Percentiles rank a stretch among this genome's conserved stretches.
phyloP scores from a whole-genome alignment of 1,140 invertebrate genomes.

The Apis laboriosa region DNA sequence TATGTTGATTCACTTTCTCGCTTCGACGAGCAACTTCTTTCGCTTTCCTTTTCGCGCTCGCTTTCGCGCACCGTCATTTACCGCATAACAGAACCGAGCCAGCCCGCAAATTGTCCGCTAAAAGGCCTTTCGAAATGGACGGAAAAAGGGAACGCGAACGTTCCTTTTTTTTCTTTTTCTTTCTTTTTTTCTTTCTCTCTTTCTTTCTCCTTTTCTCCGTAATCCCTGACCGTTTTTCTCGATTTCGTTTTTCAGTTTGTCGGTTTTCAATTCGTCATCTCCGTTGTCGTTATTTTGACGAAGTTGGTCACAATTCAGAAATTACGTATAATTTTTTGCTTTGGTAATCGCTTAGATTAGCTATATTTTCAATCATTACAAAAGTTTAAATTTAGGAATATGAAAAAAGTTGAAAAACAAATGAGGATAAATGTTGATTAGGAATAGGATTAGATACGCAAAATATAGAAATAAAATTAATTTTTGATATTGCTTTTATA shows the following conservation, averaged over 20 bases:
- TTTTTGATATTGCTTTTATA: too few relatives aligned
- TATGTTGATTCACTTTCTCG: constrained; percentile 31
- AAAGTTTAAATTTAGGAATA: too few relatives aligned
- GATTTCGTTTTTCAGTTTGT: neutral
- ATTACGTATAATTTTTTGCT: too few relatives aligned
- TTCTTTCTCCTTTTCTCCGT: neutral
- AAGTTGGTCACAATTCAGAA: too few relatives aligned
- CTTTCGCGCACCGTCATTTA: constrained; percentile 23
- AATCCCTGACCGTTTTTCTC: neutral
- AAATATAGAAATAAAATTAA: too few relatives aligned
- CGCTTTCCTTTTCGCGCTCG: constrained; percentile 35
- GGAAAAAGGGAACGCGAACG: neutral
- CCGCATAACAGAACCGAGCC: constrained; percentile 14
- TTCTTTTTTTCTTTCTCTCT: neutral
- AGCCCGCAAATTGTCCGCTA: constrained; percentile 26
- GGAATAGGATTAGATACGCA: too few relatives aligned
- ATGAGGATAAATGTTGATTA: too few relatives aligned
- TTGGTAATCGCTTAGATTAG: too few relatives aligned
- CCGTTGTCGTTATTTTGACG: too few relatives aligned
- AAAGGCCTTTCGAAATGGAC: constrained; percentile 27
- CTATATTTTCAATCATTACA: too few relatives aligned
- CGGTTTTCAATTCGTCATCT: neutral
- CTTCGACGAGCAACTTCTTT: constrained; percentile 21
- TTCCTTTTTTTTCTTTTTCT: neutral
- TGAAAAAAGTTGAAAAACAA: too few relatives aligned